These are phyloP conservation scores for Stegostoma tigrinum DNA, from an alignment of 2,113 vertebrate species.

Conservation along the genomic window DNA sequence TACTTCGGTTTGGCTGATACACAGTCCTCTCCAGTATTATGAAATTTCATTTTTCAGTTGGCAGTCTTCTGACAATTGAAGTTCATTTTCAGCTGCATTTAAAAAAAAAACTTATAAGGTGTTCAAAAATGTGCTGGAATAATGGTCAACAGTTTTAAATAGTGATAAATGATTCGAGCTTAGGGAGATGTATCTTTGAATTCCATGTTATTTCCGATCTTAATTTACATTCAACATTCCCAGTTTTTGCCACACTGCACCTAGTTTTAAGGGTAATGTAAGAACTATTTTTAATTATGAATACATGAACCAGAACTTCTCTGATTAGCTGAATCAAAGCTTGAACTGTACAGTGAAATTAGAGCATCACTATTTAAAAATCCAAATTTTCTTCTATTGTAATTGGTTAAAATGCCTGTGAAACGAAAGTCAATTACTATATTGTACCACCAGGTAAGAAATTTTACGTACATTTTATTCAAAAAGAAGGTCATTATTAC, in stretches of 20 bases:
- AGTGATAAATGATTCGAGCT: not conserved
- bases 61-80: not conserved
- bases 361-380: not conserved
- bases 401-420: not conserved
- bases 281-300: not conserved
- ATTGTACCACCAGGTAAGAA: not conserved
- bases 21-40: not conserved
- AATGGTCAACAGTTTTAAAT: not conserved
- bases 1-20: not conserved
- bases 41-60: not conserved
- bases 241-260: not conserved
- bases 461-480: not conserved
- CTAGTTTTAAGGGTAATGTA: not conserved
- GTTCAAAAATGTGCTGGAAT: no score
- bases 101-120: no score
- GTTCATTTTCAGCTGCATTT: not conserved
- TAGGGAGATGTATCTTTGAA: not conserved
- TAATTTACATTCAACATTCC: not conserved
- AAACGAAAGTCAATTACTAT: not conserved
- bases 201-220: not conserved
- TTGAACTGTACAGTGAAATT: not conserved
- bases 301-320: not conserved
- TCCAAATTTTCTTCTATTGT: not conserved
- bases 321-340: not conserved
- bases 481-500: not conserved